phyloP scores from a whole-genome alignment of 2,113 vertebrate genomes.

The Antechinus stuartii region DNA sequence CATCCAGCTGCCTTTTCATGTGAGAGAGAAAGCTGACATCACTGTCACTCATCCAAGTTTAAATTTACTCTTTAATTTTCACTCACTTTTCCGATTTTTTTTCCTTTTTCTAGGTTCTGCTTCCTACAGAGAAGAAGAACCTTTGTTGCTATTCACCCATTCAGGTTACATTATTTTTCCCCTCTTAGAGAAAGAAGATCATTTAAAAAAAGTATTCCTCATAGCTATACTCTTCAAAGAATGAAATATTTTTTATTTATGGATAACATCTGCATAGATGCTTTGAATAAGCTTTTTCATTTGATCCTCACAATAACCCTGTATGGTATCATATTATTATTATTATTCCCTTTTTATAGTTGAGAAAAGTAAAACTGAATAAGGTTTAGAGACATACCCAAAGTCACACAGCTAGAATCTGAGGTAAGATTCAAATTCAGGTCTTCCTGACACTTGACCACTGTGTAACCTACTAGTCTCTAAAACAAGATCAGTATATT shows the following conservation, averaged over 20 bases:
- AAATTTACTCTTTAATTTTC: conserved; percentile 64
- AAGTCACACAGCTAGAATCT: background rate
- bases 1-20: conserved; percentile 72
- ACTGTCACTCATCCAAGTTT: conserved; percentile 28
- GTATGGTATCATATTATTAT: background rate
- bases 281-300: background rate
- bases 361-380: background rate
- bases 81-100: conserved; percentile 55
- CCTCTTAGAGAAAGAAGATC: conserved; percentile 5
- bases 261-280: background rate
- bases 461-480: background rate
- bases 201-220: conserved; percentile 21
- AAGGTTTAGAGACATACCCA: background rate
- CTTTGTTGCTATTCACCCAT: conserved; percentile 15
- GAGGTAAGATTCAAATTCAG: background rate
- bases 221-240: background rate
- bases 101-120: conserved; percentile 46
- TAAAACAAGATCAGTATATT: background rate
- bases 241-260: conserved; percentile 1
- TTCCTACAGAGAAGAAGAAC: conserved; percentile 40
- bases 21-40: conserved; percentile 64
- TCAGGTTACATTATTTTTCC: conserved; percentile 29
- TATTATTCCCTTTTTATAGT: background rate
- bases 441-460: background rate
- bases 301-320: background rate